Percentiles rank a stretch among this genome's conserved stretches.
Evolutionary conservation across 2,113 vertebrate genomes (phyloP).

Genomic region (Peromyscus leucopus): DNA sequence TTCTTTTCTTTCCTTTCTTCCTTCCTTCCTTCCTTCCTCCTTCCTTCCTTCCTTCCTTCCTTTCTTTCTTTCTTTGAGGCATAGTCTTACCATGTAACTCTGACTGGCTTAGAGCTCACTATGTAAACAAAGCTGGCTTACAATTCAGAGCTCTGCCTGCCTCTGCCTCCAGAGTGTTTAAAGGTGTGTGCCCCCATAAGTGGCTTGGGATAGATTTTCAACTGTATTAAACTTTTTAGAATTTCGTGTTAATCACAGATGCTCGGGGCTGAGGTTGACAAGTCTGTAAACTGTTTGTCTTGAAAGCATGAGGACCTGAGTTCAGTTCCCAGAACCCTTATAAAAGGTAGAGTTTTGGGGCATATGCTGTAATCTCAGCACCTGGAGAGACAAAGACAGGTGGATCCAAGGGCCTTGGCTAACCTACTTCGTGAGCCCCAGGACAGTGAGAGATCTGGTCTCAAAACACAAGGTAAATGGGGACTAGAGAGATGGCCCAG

Average conservation of each 20-base stretch:
- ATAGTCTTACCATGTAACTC: background rate
- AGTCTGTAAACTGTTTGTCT: background rate
- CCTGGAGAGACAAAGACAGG: background rate
- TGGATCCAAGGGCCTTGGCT: background rate
- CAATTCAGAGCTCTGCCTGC: background rate
- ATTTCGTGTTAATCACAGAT: background rate
- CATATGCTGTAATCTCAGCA: background rate
- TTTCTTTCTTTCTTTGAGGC: background rate
- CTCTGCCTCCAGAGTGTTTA: background rate
- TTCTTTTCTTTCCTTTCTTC: fast-evolving
- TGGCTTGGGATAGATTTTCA: background rate
- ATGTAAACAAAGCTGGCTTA: background rate
- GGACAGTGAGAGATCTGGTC: background rate
- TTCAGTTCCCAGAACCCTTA: background rate
- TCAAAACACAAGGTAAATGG: background rate
- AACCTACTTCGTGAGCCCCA: background rate
- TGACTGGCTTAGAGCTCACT: background rate
- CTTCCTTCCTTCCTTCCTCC: background rate
- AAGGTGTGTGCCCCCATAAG: background rate
- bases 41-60: too few relatives aligned
- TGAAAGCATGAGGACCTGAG: background rate
- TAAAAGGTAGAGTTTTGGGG: background rate
- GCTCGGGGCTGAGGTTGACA: too few relatives aligned
- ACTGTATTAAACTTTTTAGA: background rate
- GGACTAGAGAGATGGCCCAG: background rate